These are phyloP conservation scores for Simalia tracyae DNA, from an alignment of 2,797 vertebrate species.

Conservation along the genomic window DNA sequence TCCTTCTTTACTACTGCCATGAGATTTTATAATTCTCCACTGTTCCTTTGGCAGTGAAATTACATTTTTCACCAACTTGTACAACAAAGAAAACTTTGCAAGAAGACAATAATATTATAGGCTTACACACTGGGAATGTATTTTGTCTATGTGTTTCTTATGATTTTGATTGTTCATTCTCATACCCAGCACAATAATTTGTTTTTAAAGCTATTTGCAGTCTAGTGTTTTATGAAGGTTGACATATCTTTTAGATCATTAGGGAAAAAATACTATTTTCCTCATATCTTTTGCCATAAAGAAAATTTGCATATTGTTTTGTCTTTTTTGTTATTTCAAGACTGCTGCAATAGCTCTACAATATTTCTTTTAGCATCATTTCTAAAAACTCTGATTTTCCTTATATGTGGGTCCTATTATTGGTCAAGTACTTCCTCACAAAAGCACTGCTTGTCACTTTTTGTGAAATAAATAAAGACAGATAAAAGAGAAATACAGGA, in stretches of 20 bases:
- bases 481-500: neutral
- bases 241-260: neutral
- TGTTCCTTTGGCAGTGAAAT: conserved; percentile 22
- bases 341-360: neutral
- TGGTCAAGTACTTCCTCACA: neutral
- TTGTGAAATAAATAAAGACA: neutral
- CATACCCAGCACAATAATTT: conserved; percentile 36
- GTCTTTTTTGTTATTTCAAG: neutral
- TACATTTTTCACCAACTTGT: conserved; percentile 24
- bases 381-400: conserved; percentile 6
- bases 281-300: neutral
- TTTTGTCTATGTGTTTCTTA: conserved; percentile 40
- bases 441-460: neutral
- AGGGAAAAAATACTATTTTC: neutral
- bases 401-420: neutral
- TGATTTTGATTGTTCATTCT: conserved; percentile 51
- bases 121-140: neutral
- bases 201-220: conserved; percentile 40
- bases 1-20: neutral
- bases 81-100: conserved; percentile 27
- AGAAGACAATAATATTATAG: conserved; percentile 25
- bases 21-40: neutral
- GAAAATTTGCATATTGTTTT: neutral
- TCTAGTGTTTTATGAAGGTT: conserved; percentile 51
- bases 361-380: neutral